A percentile compares a stretch with the other conserved stretches of the same genome.
Conservation (phyloP, 1,140 invertebrate genomes). For the Heterodera schachtii region DNA sequence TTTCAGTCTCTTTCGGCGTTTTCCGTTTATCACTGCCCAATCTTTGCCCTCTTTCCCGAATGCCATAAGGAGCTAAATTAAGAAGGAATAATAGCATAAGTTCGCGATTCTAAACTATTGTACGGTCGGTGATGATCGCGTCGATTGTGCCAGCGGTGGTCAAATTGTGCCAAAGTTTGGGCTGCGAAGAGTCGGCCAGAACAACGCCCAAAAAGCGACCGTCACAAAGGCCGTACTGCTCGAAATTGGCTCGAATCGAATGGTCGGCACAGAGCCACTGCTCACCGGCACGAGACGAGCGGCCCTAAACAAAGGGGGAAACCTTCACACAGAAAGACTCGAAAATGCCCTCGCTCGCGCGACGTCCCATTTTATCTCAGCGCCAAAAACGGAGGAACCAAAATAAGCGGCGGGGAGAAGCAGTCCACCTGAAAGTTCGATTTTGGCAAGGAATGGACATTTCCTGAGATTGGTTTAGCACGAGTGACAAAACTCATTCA, state of each 20-base stretch:
- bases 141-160: conserved; percentile 55
- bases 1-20: conserved; percentile 33
- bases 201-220: conserved; percentile 66
- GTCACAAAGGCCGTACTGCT: conserved; percentile 67
- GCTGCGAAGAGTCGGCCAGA: conserved; percentile 68
- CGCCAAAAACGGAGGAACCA: conserved; percentile 68
- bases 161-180: conserved; percentile 65
- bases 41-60: conserved; percentile 66
- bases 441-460: conserved; percentile 17
- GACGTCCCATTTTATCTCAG: conserved; percentile 69
- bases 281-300: conserved; percentile 68
- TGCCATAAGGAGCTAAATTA: conserved; percentile 69
- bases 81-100: neutral
- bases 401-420: conserved; percentile 68
- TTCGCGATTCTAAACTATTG: conserved; percentile 43
- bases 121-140: conserved; percentile 68
- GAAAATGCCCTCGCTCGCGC: conserved; percentile 62
- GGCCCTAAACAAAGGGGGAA: conserved; percentile 35
- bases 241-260: conserved; percentile 67
- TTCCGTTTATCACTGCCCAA: conserved; percentile 52
- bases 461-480: neutral
- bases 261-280: conserved; percentile 64
- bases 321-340: neutral
- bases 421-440: conserved; percentile 66
- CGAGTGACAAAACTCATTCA: too few relatives aligned